Percentiles rank a stretch among this genome's conserved stretches.
These are phyloP conservation scores for Dichetophora obliterata DNA, from an alignment of 2,888 invertebrate genomes.

Conservation along the genomic window DNA sequence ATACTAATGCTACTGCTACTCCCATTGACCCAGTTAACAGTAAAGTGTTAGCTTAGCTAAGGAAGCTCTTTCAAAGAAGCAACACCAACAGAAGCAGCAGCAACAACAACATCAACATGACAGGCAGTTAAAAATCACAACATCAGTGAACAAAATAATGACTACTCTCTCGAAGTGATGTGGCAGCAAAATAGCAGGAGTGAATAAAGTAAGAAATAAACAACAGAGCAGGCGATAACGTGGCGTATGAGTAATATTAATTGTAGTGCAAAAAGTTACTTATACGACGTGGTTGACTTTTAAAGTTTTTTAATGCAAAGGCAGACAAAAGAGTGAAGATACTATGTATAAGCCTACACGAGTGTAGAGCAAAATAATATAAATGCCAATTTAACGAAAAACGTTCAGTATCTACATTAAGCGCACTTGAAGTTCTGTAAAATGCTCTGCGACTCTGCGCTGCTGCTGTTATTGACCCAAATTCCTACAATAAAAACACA, in stretches of 20 bases:
- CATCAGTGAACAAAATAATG: background rate
- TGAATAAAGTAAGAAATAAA: background rate
- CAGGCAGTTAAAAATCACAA: background rate
- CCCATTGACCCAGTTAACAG: constrained; percentile 29
- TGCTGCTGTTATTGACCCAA: background rate
- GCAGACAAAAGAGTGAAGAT: background rate
- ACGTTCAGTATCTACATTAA: background rate
- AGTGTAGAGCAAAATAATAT: background rate
- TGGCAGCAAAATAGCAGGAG: too few relatives aligned
- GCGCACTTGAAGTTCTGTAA: background rate
- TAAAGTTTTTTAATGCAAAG: background rate
- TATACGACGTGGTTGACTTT: background rate
- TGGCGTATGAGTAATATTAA: constrained; percentile 10
- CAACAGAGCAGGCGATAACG: background rate
- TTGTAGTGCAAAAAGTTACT: background rate
- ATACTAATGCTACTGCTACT: background rate
- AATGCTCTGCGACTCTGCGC: background rate
- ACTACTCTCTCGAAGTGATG: too few relatives aligned
- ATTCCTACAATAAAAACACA: background rate
- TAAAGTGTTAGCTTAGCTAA: background rate
- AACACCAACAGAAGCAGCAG: background rate
- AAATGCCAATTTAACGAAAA: background rate
- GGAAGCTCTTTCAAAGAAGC: background rate
- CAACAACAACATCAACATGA: constrained; percentile 1
- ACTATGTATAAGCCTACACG: too few relatives aligned